Percentiles rank a stretch among this genome's conserved stretches.
Conservation (phyloP, 1,140 invertebrate genomes). For the Scaptomyza montana region DNA sequence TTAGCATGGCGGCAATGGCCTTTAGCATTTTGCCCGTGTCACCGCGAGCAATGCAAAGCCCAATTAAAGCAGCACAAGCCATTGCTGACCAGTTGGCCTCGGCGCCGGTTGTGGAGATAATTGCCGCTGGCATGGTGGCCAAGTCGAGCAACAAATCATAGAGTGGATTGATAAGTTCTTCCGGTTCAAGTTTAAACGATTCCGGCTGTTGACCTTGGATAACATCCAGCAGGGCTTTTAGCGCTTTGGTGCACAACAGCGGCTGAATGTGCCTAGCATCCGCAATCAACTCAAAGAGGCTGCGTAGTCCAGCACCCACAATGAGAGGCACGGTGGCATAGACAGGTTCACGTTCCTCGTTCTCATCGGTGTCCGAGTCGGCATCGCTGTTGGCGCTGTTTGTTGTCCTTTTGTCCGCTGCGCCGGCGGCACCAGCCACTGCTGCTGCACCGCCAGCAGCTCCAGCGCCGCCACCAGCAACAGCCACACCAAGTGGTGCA, state of each 20-base stretch:
- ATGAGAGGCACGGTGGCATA: conserved; percentile 86
- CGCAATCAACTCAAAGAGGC: conserved; percentile 95
- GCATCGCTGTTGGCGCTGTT: conserved; percentile 80
- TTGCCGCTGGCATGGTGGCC: conserved; percentile 87
- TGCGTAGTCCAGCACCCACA: conserved; percentile 94
- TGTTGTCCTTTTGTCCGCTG: conserved; percentile 30
- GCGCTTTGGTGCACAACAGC: conserved; percentile 92
- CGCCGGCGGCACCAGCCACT: conserved; percentile 3
- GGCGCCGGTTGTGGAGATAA: conserved; percentile 83
- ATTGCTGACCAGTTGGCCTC: conserved; percentile 91
- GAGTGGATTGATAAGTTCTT: conserved; percentile 91
- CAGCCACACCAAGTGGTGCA: conserved; percentile 36
- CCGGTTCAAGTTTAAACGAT: conserved; percentile 86
- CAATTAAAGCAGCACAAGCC: conserved; percentile 95
- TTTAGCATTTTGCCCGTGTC: conserved; percentile 96
- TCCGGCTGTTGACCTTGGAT: conserved; percentile 88
- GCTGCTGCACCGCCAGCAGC: conserved; percentile 20
- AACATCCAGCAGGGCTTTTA: conserved; percentile 94
- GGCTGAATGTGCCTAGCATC: conserved; percentile 93
- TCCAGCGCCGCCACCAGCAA: conserved; percentile 3
- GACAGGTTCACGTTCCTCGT: conserved; percentile 66
- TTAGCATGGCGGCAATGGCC: conserved; percentile 93
- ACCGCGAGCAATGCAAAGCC: conserved; percentile 95
- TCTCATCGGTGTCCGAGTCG: conserved; percentile 75
- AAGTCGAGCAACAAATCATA: conserved; percentile 92